Evolutionary conservation across 2,888 invertebrate genomes (phyloP).

Genomic region (Muschampia plurimacula): DNA sequence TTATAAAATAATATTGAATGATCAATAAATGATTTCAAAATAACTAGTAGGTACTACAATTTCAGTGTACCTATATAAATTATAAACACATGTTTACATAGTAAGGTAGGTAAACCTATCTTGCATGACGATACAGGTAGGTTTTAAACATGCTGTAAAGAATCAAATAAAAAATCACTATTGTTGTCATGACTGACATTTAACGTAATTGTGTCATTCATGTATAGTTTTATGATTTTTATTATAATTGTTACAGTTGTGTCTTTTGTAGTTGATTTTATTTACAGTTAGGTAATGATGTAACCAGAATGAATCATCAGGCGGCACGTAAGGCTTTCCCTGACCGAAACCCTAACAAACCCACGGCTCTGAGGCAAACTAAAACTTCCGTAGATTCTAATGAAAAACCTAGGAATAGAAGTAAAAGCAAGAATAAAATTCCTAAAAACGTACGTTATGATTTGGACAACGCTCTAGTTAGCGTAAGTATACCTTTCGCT

Average conservation of each 20-base stretch:
- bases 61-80: no score
- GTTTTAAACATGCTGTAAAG: no score
- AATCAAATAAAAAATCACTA: no score
- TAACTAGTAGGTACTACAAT: no score
- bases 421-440: conserved; percentile 62
- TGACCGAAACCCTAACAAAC: conserved; percentile 41
- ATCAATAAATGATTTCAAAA: no score
- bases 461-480: conserved; percentile 74
- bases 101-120: no score
- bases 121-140: no score
- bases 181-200: no score
- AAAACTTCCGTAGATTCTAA: conserved; percentile 42
- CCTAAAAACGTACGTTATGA: conserved; percentile 71
- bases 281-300: conserved; percentile 31
- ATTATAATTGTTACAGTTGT: not conserved
- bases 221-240: conserved; percentile 29
- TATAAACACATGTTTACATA: no score
- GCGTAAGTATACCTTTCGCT: conserved; percentile 58
- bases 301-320: conserved; percentile 40
- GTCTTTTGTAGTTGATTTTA: conserved; percentile 35
- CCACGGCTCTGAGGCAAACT: conserved; percentile 41
- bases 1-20: no score
- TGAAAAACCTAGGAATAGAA: conserved; percentile 46
- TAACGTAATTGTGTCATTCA: conserved; percentile 15
- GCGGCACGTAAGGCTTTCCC: conserved; percentile 45